phyloP scores from a whole-genome alignment of 2,797 vertebrate genomes.

The Bradypodion ventrale region DNA sequence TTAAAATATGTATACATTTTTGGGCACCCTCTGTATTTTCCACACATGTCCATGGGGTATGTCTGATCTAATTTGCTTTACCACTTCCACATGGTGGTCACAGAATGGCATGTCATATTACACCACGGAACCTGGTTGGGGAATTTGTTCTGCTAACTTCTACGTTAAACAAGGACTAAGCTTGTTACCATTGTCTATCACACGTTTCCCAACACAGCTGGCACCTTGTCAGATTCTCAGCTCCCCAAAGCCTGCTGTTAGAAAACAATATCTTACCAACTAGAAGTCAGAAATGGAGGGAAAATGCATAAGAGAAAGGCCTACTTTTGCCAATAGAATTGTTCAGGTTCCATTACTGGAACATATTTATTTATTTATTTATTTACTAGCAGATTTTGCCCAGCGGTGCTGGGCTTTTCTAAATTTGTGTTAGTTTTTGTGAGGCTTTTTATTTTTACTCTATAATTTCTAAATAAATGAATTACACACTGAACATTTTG shows the following conservation, averaged over 20 bases:
- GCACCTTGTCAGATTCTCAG: constrained; percentile 1
- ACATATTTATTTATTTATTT: too few species aligned
- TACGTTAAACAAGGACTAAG: constrained; percentile 38
- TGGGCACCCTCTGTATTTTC: too few species aligned
- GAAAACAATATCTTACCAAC: constrained; percentile 16
- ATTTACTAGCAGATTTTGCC: too few species aligned
- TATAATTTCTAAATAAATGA: too few species aligned
- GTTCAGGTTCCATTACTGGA: not conserved
- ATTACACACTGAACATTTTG: too few species aligned
- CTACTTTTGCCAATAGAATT: constrained; percentile 14
- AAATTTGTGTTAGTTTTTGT: too few species aligned
- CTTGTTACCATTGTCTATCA: constrained; percentile 34
- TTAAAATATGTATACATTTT: too few species aligned
- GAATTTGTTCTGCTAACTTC: constrained; percentile 46
- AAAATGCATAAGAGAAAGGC: not conserved
- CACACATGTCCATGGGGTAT: not conserved
- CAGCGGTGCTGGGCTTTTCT: too few species aligned
- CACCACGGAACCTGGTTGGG: not conserved
- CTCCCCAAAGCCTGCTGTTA: constrained; percentile 25
- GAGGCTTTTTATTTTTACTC: too few species aligned
- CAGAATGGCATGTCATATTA: constrained; percentile 9
- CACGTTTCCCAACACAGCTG: constrained; percentile 5
- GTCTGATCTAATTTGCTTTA: constrained; percentile 16
- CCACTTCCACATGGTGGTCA: constrained; percentile 28
- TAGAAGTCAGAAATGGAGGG: not conserved